Evolutionary conservation across 2,113 vertebrate genomes (phyloP).

Genomic region (Cervus canadensis): DNA sequence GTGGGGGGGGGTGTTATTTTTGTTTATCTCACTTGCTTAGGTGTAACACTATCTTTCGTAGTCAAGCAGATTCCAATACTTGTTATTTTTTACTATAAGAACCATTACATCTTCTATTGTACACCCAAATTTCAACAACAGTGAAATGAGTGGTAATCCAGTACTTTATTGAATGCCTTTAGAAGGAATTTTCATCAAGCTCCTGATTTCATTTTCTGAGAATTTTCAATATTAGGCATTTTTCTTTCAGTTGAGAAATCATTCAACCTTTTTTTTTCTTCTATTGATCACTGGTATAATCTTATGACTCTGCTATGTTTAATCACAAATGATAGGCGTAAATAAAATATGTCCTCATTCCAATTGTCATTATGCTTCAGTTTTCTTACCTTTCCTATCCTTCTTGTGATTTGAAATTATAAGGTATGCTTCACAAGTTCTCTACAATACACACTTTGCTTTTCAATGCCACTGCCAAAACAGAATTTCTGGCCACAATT

Average conservation of each 20-base stretch:
- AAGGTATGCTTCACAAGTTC: not conserved
- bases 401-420: not conserved
- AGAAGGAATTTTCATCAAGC: not conserved
- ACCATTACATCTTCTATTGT: not conserved
- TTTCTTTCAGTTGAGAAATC: not conserved
- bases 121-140: not conserved
- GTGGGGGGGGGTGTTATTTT: not conserved
- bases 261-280: not conserved
- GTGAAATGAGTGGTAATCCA: not conserved
- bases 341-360: not conserved
- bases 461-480: not conserved
- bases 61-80: too few species aligned
- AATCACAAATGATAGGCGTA: not conserved
- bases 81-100: not conserved
- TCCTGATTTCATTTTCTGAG: not conserved
- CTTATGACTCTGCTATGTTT: not conserved
- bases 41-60: not conserved
- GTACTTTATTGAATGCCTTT: not conserved
- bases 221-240: not conserved
- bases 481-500: not conserved
- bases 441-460: too few species aligned
- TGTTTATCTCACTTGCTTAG: not conserved
- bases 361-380: not conserved
- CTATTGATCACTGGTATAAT: not conserved
- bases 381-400: not conserved